Evolutionary conservation across 2,888 invertebrate species (phyloP), one percentile per base, ranked within the genome.

Genomic region (Rhyacophila evoluta): DNA sequence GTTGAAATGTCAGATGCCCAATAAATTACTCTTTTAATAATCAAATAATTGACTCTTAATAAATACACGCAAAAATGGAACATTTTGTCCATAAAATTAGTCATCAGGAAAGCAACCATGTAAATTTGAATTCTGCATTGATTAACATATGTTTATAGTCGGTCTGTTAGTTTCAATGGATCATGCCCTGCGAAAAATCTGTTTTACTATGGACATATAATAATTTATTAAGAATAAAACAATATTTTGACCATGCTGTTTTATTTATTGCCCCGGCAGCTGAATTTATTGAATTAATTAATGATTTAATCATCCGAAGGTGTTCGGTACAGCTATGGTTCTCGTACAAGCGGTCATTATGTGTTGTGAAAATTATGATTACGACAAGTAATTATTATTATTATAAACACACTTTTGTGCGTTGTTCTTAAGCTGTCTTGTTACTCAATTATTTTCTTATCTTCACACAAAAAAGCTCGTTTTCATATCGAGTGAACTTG

Each of bases 271-370:
- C 55, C 3, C 5, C 55, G 15, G 55, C 25, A 25, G 25, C 19
- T 55, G 15, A 19, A 55, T 55, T 55, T 55, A 55, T 55, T 55
- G 55, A 55, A 55, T 55, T 55, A 55, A 55, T 55, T 55, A 55
- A 55, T 55, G 25, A 55, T 55, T 55, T 55, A 55, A 55, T 55
- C 55, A 55, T 55, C 55, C 10, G 25, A 55, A 55, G 55, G 55
- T 55, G 55, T 55, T 55, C 6, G 3, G 41, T 41, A 41, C 41
- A 41, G 41, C 41, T 12, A 15, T 8, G 11, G 12, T 33, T 55
- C 19, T 55, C 55, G 12, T 55, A 55, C 55, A 25, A 19, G 55
- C 55, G 19, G 55, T 19, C 55, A 55, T 55, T 55, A 55, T 55
- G 55, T 19, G 55, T 55, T 55, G 55, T 19, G 55, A 55, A 55